Conservation (phyloP, 2,888 invertebrate species). For the Mactromeris polynyma region DNA sequence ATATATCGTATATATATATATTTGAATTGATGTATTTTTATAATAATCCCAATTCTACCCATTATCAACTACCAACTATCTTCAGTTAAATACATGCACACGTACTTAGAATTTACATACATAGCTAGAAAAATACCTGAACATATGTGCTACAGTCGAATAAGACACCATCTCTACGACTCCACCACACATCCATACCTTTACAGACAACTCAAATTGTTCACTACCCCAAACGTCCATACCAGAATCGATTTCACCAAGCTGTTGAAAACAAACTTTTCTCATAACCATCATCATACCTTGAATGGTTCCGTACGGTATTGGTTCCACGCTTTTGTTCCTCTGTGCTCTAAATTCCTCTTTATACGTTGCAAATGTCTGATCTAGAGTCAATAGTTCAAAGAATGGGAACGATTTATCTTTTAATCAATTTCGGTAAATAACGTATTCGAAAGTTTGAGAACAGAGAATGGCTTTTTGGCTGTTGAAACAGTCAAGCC, state of each 20-base stretch:
- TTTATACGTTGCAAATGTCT: constrained; percentile 39
- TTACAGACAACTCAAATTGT: constrained; percentile 57
- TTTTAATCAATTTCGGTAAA: neutral
- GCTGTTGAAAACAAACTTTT: constrained; percentile 50
- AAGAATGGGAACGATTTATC: constrained; percentile 53
- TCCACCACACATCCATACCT: no score
- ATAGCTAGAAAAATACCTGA: no score
- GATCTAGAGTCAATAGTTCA: constrained; percentile 54
- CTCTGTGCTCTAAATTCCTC: constrained; percentile 25
- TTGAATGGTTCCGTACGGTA: constrained; percentile 46
- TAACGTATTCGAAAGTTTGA: constrained; percentile 38
- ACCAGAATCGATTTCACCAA: constrained; percentile 60
- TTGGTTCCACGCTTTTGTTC: constrained; percentile 48
- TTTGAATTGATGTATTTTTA: no score
- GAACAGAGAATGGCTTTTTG: constrained; percentile 61
- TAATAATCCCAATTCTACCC: no score
- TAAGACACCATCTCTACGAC: constrained; percentile 63
- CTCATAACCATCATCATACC: constrained; percentile 63
- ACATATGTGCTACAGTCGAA: constrained; percentile 58
- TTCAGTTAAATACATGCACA: no score
- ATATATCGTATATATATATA: no score
- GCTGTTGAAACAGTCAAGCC: constrained; percentile 53
- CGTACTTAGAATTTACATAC: no score
- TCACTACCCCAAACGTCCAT: constrained; percentile 61
- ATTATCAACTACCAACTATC: no score